Conservation (phyloP, 2,888 invertebrate species). For the Zygaena filipendulae region DNA sequence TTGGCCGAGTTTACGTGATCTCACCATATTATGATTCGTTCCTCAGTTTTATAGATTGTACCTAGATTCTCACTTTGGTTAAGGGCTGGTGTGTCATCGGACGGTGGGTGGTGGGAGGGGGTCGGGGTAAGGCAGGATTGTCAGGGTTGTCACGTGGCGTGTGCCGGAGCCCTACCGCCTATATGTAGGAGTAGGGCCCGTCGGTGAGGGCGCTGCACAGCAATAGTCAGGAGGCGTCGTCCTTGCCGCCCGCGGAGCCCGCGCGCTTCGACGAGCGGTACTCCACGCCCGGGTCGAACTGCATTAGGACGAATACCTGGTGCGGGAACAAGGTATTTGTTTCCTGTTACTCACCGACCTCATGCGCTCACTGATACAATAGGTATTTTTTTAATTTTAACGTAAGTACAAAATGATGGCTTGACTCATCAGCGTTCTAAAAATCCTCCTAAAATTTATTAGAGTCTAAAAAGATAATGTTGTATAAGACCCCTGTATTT, state of each 20-base stretch:
- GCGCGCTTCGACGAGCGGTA: conserved; percentile 87
- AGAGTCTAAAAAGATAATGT: too few species aligned
- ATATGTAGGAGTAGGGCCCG: conserved; percentile 95
- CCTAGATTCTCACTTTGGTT: too few species aligned
- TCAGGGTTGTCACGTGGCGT: conserved; percentile 20
- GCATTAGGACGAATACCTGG: conserved; percentile 97
- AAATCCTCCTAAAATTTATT: too few species aligned
- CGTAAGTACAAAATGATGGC: neutral
- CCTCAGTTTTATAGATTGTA: too few species aligned
- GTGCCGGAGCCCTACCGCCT: conserved; percentile 41
- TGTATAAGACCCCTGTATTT: too few species aligned
- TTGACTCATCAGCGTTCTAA: too few species aligned
- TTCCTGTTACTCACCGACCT: too few species aligned
- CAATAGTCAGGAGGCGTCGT: conserved; percentile 98
- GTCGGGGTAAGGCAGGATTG: conserved; percentile 19
- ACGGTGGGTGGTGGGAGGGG: too few species aligned
- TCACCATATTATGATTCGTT: too few species aligned
- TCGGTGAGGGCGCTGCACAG: conserved; percentile 99
- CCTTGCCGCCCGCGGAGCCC: conserved; percentile 70
- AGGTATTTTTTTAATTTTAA: neutral
- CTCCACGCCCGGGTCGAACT: conserved; percentile 98
- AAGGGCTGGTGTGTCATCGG: too few species aligned
- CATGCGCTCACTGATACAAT: too few species aligned
- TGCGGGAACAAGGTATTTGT: conserved; percentile 1
- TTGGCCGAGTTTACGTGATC: too few species aligned